Conservation (phyloP, 2,797 vertebrate genomes). For the Sylvilagus floridanus region DNA sequence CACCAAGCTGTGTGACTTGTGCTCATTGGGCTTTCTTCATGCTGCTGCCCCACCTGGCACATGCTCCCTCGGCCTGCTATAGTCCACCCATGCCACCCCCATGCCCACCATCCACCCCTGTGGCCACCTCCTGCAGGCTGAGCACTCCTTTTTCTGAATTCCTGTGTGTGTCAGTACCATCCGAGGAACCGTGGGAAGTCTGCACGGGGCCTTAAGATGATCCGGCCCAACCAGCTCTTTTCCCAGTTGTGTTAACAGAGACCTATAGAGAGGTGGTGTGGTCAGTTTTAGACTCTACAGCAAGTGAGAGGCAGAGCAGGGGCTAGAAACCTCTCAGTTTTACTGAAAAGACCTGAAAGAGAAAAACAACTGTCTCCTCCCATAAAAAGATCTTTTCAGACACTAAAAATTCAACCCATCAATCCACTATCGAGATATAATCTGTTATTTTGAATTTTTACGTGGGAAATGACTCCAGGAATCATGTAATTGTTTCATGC, state of each 20-base stretch:
- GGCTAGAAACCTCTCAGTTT: not conserved
- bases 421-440: not conserved
- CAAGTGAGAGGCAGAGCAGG: not conserved
- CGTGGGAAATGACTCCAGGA: not conserved
- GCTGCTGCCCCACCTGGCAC: not conserved
- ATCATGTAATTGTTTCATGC: not conserved
- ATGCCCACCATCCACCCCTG: not conserved
- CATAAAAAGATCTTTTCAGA: not conserved
- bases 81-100: not conserved
- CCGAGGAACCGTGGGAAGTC: not conserved
- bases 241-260: not conserved
- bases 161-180: not conserved
- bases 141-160: not conserved
- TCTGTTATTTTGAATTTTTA: not conserved
- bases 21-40: not conserved
- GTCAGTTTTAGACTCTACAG: not conserved
- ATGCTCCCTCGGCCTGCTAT: fast-evolving
- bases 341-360: not conserved
- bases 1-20: not conserved
- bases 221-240: not conserved
- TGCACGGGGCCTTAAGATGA: not conserved
- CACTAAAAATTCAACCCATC: not conserved
- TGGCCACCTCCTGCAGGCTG: not conserved
- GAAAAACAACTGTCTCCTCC: not conserved
- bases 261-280: not conserved